Evolutionary conservation across 2,113 vertebrate genomes (phyloP).

Genomic region (Catharus bicknelli): DNA sequence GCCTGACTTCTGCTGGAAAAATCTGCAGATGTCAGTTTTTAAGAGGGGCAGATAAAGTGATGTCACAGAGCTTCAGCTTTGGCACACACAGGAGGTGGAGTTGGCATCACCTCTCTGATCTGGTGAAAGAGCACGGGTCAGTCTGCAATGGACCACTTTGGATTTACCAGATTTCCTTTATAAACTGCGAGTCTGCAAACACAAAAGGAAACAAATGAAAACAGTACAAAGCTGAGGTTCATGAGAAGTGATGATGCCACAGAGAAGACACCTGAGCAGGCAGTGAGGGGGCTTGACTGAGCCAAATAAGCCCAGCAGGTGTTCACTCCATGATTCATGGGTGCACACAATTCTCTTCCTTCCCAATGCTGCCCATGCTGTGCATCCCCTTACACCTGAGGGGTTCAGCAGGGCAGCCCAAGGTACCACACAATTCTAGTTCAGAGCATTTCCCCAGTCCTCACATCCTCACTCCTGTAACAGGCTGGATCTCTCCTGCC

Average conservation of each 20-base stretch:
- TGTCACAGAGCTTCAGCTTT: background rate
- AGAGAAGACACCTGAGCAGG: background rate
- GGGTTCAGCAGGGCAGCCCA: rapidly evolving
- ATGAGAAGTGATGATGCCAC: background rate
- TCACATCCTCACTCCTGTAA: background rate
- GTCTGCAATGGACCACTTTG: rapidly evolving
- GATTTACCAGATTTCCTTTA: background rate
- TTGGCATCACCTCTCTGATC: rapidly evolving
- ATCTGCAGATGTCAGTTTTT: background rate
- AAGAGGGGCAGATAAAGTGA: background rate
- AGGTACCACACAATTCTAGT: rapidly evolving
- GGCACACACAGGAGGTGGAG: background rate
- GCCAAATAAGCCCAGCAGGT: too few relatives aligned
- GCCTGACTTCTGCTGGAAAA: background rate
- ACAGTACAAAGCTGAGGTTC: background rate
- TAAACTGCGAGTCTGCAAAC: background rate
- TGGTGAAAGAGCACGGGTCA: background rate
- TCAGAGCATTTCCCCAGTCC: background rate
- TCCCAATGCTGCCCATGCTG: rapidly evolving
- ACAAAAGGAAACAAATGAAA: background rate
- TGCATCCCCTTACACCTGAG: background rate
- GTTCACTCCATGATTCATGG: rapidly evolving
- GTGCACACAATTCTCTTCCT: background rate
- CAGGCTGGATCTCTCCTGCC: background rate
- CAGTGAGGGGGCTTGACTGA: rapidly evolving